Evolutionary conservation across 2,113 vertebrate species (phyloP).

Genomic region (Forbesichthys agassizii): DNA sequence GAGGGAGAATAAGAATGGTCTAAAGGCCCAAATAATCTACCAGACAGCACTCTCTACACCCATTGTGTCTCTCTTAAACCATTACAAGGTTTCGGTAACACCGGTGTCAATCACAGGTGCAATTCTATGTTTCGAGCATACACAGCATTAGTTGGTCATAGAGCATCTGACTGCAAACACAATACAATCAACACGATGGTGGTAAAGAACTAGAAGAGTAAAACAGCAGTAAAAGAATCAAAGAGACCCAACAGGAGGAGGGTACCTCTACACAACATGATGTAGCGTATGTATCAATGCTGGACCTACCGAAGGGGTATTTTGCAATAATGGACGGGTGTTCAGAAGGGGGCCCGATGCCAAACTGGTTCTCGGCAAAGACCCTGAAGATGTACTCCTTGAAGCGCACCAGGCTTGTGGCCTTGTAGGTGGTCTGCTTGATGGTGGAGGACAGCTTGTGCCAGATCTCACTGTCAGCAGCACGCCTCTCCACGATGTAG

Average conservation of each 20-base stretch:
- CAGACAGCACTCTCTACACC: not conserved
- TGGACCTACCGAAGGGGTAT: constrained; percentile 90
- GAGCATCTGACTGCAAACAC: no score
- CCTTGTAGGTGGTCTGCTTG: constrained; percentile 93
- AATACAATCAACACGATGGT: no score
- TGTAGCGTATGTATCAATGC: not conserved
- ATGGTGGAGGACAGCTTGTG: constrained; percentile 94
- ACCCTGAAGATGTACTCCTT: constrained; percentile 97
- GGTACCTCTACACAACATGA: not conserved
- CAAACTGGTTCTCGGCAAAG: constrained; percentile 97
- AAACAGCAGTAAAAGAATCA: no score
- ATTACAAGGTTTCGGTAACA: no score
- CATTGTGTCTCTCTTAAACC: no score
- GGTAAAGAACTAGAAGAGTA: no score
- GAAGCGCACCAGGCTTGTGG: constrained; percentile 83
- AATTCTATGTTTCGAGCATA: no score
- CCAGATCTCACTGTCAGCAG: constrained; percentile 92
- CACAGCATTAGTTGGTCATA: no score
- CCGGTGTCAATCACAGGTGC: no score
- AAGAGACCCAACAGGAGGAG: not conserved
- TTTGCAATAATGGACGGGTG: constrained; percentile 86
- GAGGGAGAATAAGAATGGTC: not conserved
- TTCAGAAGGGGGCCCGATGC: constrained; percentile 85
- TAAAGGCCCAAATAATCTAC: not conserved
- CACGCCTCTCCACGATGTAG: constrained; percentile 89